Percentiles rank a stretch among this genome's conserved stretches.
These are phyloP conservation scores for Lepus europaeus DNA, from an alignment of 2,113 vertebrate species.

Conservation along the genomic window DNA sequence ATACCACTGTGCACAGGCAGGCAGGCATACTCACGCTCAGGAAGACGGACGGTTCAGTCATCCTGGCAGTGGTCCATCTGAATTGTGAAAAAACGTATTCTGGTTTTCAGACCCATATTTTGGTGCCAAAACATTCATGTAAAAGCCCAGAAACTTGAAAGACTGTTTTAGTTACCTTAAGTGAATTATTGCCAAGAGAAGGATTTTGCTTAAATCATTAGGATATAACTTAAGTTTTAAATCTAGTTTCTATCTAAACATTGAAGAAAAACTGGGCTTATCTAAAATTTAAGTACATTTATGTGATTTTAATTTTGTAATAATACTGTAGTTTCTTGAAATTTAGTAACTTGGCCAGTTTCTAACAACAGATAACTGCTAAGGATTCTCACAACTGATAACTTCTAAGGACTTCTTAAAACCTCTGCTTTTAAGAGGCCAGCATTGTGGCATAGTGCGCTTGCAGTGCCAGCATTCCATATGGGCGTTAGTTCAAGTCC, in stretches of 20 bases:
- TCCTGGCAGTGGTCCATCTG: neutral
- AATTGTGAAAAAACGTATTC: neutral
- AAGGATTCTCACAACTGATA: neutral
- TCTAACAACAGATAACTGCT: constrained; percentile 42
- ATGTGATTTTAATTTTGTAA: constrained; percentile 40
- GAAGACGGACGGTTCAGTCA: neutral
- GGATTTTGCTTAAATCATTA: neutral
- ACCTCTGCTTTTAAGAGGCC: neutral
- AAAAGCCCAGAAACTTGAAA: neutral
- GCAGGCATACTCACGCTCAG: neutral
- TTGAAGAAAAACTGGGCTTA: constrained; percentile 32
- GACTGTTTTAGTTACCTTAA: neutral
- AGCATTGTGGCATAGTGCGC: too few relatives aligned
- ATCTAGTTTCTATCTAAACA: constrained; percentile 44
- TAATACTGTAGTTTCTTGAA: constrained; percentile 54
- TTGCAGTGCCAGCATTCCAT: too few relatives aligned
- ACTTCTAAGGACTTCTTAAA: neutral
- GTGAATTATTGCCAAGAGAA: constrained; percentile 23
- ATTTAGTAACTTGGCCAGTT: constrained; percentile 28
- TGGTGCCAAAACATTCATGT: neutral
- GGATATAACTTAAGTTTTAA: neutral
- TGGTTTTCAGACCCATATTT: constrained; percentile 12
- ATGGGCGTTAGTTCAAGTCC: too few relatives aligned
- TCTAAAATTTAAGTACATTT: constrained; percentile 25
- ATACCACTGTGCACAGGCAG: neutral